Percentiles rank a stretch among this genome's conserved stretches.
These are phyloP conservation scores for Sternotherus odoratus DNA, from an alignment of 2,797 vertebrate species.

Conservation along the genomic window DNA sequence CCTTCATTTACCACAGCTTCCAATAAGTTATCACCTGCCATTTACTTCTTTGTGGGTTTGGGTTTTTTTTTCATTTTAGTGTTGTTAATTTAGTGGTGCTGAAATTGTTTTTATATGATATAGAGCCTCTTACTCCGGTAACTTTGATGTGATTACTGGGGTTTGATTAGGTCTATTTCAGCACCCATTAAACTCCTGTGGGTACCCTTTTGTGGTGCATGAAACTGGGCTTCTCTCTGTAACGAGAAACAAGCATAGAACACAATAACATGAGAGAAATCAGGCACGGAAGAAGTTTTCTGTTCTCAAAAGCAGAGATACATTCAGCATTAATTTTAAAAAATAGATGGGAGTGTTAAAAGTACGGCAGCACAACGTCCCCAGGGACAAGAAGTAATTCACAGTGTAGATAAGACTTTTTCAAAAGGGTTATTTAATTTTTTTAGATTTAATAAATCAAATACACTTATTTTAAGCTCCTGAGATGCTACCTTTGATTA, in stretches of 20 bases:
- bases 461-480: not conserved
- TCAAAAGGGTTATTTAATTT: not conserved
- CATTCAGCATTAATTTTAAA: not conserved
- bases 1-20: not conserved
- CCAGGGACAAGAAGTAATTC: not conserved
- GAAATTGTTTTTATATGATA: not conserved
- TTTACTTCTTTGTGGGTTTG: not conserved
- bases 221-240: not conserved
- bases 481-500: not conserved
- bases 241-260: slow-evolving; percentile 34
- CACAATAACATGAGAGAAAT: not conserved
- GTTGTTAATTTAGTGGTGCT: not conserved
- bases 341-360: not conserved
- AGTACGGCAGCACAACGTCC: not conserved
- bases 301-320: accelerated
- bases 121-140: not conserved
- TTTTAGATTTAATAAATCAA: not conserved
- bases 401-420: not conserved
- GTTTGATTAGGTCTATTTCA: accelerated
- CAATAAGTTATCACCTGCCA: not conserved
- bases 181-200: not conserved
- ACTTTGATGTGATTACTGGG: not conserved
- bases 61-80: not conserved
- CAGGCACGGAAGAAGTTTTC: not conserved
- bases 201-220: not conserved